Base-by-base conservation (phyloP, 2,797 vertebrate genomes). In the Phataginus tricuspis region DNA sequence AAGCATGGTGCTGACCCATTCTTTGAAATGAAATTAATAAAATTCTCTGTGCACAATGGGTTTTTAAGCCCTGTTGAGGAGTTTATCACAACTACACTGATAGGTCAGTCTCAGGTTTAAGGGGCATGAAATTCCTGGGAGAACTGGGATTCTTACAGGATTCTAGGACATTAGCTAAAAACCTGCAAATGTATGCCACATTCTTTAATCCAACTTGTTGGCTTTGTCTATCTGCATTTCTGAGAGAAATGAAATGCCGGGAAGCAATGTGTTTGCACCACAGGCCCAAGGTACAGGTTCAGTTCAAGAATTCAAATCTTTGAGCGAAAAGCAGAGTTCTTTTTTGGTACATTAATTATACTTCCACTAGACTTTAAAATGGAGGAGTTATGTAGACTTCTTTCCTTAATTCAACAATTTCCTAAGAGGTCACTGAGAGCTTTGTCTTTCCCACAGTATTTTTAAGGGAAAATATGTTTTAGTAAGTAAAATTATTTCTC, bases 401-500 rank as follows among this genome's bases (percentile, higher is more conserved):
- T 92, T 16, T 96, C 93, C 94, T 96, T 95, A 97, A 96, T 96
- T 97, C 96, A 94, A 96, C 91, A 97, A 71, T 96, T 96, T 91
- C 90, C 85, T 90, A 87, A 95, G 93, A 98, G 97, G 97, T 96
- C 95, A 96, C 92, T 90, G 53, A 96, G 95, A 96, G 83, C 93
- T 94, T 97, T 96, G 95, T 97, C 87, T 97, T 95, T 96, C 34
- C 66, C 91, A 61, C 64, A 83, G 69, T 87, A 93, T 92, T 97
- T 98, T 95, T 97, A 53, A 90, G 85, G 92, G 96, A 95, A 98
- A 98, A 97, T 94, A 92, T 64, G 97, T 97, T 97, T 97, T 98
- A 98, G 98, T 98, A 97, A 98, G 96, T 94, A 97, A 97, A 97
- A 97, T 95, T 97, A 97, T 97, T 98, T 98, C 98, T 96, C 97